Percentiles rank a stretch among this genome's conserved stretches.
Evolutionary conservation across 2,113 vertebrate genomes (phyloP).

Genomic region (Seriola rivoliana): DNA sequence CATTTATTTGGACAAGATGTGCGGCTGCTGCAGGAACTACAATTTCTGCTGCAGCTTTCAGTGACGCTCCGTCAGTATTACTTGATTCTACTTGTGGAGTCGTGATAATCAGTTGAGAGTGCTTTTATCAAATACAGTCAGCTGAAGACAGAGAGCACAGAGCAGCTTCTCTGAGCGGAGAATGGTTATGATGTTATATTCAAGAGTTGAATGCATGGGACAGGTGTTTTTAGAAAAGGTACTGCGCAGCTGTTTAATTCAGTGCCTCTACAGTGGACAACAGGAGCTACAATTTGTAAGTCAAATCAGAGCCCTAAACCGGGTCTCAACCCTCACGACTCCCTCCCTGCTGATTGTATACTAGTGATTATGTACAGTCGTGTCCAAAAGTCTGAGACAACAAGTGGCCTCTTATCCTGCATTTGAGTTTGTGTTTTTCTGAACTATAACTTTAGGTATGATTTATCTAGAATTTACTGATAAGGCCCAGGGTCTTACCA

Average conservation of each 20-base stretch:
- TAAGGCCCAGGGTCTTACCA: neutral
- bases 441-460: neutral
- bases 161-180: conserved; percentile 13
- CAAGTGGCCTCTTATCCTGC: too few species aligned
- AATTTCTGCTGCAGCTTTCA: conserved; percentile 12
- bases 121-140: conserved; percentile 39
- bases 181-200: neutral
- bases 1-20: neutral
- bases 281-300: conserved; percentile 45
- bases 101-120: conserved; percentile 16
- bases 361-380: neutral
- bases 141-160: conserved; percentile 29
- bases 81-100: conserved; percentile 38
- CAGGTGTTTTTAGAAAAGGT: neutral
- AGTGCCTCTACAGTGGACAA: neutral
- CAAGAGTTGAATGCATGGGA: conserved; percentile 5
- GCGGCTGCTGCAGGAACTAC: neutral
- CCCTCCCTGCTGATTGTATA: neutral
- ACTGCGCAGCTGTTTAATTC: conserved; percentile 3
- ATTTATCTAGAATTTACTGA: neutral
- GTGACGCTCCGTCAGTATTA: neutral
- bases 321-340: neutral
- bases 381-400: too few species aligned
- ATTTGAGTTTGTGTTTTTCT: neutral
- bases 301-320: conserved; percentile 29